Conservation (phyloP, 2,113 vertebrate genomes). For the Oreochromis niloticus region DNA sequence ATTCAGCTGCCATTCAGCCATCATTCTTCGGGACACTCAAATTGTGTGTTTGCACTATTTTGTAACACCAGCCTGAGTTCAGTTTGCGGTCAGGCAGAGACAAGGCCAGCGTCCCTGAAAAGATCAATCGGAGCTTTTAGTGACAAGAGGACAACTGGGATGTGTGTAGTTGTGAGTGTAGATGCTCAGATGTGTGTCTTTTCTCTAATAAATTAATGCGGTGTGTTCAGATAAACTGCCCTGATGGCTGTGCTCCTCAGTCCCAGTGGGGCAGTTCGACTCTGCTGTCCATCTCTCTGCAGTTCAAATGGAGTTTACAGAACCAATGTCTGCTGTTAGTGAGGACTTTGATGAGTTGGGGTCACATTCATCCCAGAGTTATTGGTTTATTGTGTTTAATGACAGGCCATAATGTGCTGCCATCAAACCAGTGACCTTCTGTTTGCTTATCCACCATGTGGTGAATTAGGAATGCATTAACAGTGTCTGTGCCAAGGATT, state of each 20-base stretch:
- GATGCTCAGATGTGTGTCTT: constrained; percentile 13
- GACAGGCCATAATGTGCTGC: constrained; percentile 31
- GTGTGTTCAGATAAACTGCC: background rate
- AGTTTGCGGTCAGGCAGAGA: constrained; percentile 28
- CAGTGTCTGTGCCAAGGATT: constrained; percentile 6
- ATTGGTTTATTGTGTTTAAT: constrained; percentile 49
- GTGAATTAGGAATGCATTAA: constrained; percentile 13
- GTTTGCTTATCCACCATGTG: constrained; percentile 22
- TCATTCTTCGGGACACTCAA: background rate
- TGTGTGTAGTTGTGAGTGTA: background rate
- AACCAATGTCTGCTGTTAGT: background rate
- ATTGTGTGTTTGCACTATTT: background rate
- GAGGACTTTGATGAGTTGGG: background rate
- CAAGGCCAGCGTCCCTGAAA: background rate
- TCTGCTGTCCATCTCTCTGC: background rate
- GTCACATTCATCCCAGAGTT: constrained; percentile 40
- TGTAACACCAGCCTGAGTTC: constrained; percentile 11
- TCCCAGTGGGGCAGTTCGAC: constrained; percentile 29
- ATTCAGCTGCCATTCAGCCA: background rate
- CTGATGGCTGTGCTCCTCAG: background rate
- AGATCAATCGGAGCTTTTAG: constrained; percentile 26
- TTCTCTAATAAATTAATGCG: constrained; percentile 11
- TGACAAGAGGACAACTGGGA: constrained; percentile 34
- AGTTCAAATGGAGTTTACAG: constrained; percentile 33
- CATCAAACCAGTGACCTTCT: constrained; percentile 44